Conservation (phyloP, 2,888 invertebrate species). For the Trichacis sp. region DNA sequence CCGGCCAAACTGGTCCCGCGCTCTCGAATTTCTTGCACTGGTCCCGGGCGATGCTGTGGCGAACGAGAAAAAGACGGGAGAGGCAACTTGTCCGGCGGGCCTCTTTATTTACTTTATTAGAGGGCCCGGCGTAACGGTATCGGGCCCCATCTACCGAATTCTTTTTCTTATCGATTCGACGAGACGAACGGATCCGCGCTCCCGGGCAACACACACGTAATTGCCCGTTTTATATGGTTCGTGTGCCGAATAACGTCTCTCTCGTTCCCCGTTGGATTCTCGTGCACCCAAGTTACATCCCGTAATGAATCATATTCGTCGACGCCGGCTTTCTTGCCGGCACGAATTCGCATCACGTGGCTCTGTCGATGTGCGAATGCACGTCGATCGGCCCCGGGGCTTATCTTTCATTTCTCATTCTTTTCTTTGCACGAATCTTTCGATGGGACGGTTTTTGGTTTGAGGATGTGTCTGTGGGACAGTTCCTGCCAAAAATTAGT, state of each 20-base stretch:
- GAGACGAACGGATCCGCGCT: constrained; percentile 12
- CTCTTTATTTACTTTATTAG: constrained; percentile 68
- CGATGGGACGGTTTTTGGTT: no score
- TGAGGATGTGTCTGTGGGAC: no score
- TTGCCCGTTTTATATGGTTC: constrained; percentile 38
- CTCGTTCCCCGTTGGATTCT: constrained; percentile 29
- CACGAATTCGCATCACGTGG: constrained; percentile 30
- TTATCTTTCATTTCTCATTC: background rate
- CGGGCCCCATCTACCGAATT: constrained; percentile 54
- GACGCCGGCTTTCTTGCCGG: constrained; percentile 13
- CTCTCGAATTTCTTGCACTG: background rate
- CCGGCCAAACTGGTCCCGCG: constrained; percentile 36
- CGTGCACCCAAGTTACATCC: constrained; percentile 4
- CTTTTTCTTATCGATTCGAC: constrained; percentile 47
- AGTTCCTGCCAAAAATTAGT: no score
- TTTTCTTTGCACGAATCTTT: no score
- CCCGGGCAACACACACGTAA: constrained; percentile 26
- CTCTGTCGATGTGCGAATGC: background rate
- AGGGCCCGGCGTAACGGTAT: constrained; percentile 63
- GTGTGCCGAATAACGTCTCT: constrained; percentile 40
- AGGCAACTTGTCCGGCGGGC: constrained; percentile 55
- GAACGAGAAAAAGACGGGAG: constrained; percentile 44
- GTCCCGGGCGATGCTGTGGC: background rate
- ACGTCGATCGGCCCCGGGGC: background rate
- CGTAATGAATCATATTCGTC: constrained; percentile 13